Evolutionary conservation across 2,888 invertebrate genomes (phyloP).

Genomic region (Camptogramma bilineatum): DNA sequence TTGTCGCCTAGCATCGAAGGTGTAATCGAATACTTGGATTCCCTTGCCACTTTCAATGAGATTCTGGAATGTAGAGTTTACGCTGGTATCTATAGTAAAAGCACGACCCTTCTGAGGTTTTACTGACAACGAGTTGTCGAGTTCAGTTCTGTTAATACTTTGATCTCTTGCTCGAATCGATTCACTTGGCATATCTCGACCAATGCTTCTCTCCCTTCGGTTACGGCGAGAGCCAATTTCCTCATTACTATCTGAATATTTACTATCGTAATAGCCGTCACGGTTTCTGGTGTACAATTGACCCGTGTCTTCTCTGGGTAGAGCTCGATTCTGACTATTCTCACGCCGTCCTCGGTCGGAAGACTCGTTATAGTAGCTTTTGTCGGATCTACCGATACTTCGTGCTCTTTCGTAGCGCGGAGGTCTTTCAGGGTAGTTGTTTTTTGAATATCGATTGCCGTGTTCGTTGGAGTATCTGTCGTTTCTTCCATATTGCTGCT

Average conservation of each 20-base stretch:
- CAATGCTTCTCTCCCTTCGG: slow-evolving; percentile 57
- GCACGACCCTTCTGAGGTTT: slow-evolving; percentile 59
- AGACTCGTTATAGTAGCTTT: slow-evolving; percentile 39
- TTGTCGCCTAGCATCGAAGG: slow-evolving; percentile 62
- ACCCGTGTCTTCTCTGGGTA: slow-evolving; percentile 43
- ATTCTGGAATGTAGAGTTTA: slow-evolving; percentile 70
- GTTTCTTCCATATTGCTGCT: slow-evolving; percentile 52
- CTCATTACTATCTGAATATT: slow-evolving; percentile 48
- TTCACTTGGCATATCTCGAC: slow-evolving; percentile 40
- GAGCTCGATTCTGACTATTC: slow-evolving; percentile 28
- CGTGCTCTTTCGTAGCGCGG: slow-evolving; percentile 15
- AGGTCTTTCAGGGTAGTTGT: slow-evolving; percentile 8
- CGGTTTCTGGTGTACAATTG: slow-evolving; percentile 47
- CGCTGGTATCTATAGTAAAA: slow-evolving; percentile 75
- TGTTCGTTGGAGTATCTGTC: slow-evolving; percentile 45
- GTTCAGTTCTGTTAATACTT: slow-evolving; percentile 48
- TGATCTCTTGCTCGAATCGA: slow-evolving; percentile 40
- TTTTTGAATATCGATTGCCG: slow-evolving; percentile 23
- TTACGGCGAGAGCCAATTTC: slow-evolving; percentile 47
- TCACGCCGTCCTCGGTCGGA: slow-evolving; percentile 38
- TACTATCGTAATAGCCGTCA: slow-evolving; percentile 47
- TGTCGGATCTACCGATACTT: slow-evolving; percentile 34
- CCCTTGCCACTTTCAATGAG: slow-evolving; percentile 51
- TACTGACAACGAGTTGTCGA: slow-evolving; percentile 56
- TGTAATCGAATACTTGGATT: slow-evolving; percentile 50